Percentiles rank a stretch among this genome's conserved stretches.
Conservation (phyloP, 2,797 vertebrate species). For the Moxostoma hubbsi region DNA sequence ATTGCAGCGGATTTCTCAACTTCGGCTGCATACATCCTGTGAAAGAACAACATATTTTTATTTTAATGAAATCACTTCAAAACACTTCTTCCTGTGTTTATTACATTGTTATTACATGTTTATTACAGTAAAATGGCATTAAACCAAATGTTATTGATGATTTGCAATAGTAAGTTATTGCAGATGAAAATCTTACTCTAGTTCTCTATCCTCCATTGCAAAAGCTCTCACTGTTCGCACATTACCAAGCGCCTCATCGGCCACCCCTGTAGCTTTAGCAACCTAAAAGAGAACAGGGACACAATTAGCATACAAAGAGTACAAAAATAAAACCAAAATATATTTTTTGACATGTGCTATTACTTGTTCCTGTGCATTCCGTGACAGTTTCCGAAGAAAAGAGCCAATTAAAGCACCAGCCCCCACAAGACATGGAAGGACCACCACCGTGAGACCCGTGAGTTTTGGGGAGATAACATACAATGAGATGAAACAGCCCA, state of each 20-base stretch:
- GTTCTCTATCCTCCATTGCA: conserved; percentile 90
- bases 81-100: too few species aligned
- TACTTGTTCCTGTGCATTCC: conserved; percentile 93
- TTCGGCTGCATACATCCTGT: conserved; percentile 84
- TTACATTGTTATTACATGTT: too few species aligned
- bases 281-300: conserved; percentile 75
- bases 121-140: too few species aligned
- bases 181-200: conserved; percentile 76
- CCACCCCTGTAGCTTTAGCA: conserved; percentile 90
- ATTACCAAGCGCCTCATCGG: conserved; percentile 91
- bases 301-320: not conserved
- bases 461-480: conserved; percentile 93
- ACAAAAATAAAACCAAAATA: not conserved
- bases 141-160: too few species aligned
- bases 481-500: conserved; percentile 90
- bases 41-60: not conserved
- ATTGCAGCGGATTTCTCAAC: conserved; percentile 84
- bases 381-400: conserved; percentile 87
- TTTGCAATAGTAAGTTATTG: too few species aligned
- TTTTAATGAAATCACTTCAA: too few species aligned
- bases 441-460: conserved; percentile 85
- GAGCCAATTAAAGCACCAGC: conserved; percentile 86
- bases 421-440: conserved; percentile 86
- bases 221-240: conserved; percentile 94
- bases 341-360: not conserved